phyloP scores from a whole-genome alignment of 1,140 invertebrate genomes.

The Dreissena rostriformis region DNA sequence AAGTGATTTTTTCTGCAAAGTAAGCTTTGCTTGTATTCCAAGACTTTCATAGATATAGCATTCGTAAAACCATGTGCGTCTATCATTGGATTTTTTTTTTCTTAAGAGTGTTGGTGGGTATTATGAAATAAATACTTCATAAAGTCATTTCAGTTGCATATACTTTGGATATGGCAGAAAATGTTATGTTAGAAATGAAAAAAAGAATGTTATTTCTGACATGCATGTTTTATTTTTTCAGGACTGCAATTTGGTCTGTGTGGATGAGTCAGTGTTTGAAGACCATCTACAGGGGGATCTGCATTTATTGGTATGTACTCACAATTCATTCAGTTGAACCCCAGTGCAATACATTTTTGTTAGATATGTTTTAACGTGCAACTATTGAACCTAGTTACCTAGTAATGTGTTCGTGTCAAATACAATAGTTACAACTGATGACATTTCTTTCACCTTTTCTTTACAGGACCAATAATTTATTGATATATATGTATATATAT shows the following conservation, averaged over 20 bases:
- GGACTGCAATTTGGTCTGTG: slow-evolving; percentile 36
- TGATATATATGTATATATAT: background rate
- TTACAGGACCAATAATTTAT: background rate
- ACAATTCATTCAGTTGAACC: background rate
- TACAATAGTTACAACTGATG: background rate
- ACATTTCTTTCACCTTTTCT: background rate
- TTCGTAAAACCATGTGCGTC: too few relatives aligned
- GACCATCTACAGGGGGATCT: slow-evolving; percentile 28
- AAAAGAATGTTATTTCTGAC: too few relatives aligned
- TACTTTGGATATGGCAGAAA: too few relatives aligned
- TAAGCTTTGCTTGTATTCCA: too few relatives aligned
- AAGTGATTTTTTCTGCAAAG: too few relatives aligned
- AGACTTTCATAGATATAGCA: too few relatives aligned
- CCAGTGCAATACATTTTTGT: background rate
- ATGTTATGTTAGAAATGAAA: too few relatives aligned
- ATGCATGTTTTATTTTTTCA: slow-evolving; percentile 13
- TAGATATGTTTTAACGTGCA: background rate
- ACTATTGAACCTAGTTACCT: background rate
- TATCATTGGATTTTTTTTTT: too few relatives aligned
- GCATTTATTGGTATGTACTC: slow-evolving; percentile 27
- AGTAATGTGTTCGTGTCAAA: background rate
- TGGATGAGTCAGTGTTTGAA: background rate
- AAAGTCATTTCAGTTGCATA: too few relatives aligned
- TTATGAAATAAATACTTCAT: too few relatives aligned
- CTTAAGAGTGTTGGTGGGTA: too few relatives aligned